These are phyloP conservation scores for Leucophora obtusa DNA, from an alignment of 2,888 invertebrate genomes.

Conservation along the genomic window DNA sequence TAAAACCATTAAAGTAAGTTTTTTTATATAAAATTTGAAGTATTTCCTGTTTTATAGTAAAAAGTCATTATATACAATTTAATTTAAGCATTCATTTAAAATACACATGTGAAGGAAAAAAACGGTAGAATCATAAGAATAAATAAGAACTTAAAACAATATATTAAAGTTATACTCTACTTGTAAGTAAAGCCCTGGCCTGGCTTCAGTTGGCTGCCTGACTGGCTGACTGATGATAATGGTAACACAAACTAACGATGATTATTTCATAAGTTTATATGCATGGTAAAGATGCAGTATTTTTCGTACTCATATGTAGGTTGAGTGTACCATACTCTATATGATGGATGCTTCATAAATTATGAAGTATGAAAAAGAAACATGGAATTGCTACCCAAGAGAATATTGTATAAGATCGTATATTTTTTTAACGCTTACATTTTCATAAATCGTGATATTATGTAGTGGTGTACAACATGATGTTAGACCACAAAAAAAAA, in stretches of 20 bases:
- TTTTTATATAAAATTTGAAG: conserved; percentile 45
- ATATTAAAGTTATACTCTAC: conserved; percentile 3
- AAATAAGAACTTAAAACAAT: conserved; percentile 4
- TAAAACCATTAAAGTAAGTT: conserved; percentile 27
- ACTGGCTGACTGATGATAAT: conserved; percentile 47
- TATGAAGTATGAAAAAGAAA: conserved; percentile 65
- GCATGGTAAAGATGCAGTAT: neutral
- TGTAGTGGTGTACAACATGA: conserved; percentile 29
- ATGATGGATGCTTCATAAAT: conserved; percentile 65
- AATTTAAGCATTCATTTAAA: conserved; percentile 59
- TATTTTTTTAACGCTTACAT: conserved; percentile 39
- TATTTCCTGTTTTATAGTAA: conserved; percentile 62
- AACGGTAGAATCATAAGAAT: neutral
- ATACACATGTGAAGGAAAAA: conserved; percentile 26
- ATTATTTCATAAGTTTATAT: conserved; percentile 56
- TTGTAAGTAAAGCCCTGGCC: neutral
- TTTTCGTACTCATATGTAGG: neutral
- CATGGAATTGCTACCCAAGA: conserved; percentile 58
- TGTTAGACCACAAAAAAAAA: conserved; percentile 26
- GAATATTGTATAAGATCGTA: conserved; percentile 31
- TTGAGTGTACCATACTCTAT: neutral
- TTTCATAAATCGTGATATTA: conserved; percentile 57
- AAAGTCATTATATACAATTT: conserved; percentile 55
- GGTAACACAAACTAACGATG: conserved; percentile 57
- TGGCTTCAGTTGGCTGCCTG: neutral